Conservation (phyloP, 2,797 vertebrate species). For the Myotis daubentonii region DNA sequence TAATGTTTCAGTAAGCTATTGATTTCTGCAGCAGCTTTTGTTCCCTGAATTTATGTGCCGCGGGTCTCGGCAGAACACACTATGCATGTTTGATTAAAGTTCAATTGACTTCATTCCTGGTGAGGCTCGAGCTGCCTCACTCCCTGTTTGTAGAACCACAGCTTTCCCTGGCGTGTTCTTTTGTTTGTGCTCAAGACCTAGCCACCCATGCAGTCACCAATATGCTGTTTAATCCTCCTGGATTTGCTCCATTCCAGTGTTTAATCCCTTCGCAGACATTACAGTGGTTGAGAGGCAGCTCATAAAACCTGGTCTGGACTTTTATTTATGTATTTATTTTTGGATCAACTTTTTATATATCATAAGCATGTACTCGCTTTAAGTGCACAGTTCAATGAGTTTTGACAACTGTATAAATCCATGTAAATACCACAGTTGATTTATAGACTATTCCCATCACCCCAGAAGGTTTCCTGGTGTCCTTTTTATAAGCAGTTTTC, state of each 20-base stretch:
- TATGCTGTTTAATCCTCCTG: conserved; percentile 90
- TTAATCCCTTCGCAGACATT: conserved; percentile 90
- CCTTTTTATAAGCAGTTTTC: not conserved
- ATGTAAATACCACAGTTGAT: not conserved
- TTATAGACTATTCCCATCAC: not conserved
- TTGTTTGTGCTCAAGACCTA: conserved; percentile 92
- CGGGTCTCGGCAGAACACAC: conserved; percentile 86
- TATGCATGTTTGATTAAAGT: conserved; percentile 97
- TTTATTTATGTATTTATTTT: not conserved
- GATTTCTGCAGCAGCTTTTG: conserved; percentile 94
- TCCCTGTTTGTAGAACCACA: conserved; percentile 90
- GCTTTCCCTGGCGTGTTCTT: conserved; percentile 89
- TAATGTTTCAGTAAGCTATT: conserved; percentile 97
- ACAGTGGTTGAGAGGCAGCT: conserved; percentile 82
- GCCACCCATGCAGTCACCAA: conserved; percentile 93
- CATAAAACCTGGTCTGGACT: conserved; percentile 89
- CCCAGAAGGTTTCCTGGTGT: not conserved
- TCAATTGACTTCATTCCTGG: conserved; percentile 92
- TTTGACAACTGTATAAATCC: not conserved
- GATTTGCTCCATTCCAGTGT: conserved; percentile 86
- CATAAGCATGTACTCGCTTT: not conserved
- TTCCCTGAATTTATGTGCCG: conserved; percentile 90
- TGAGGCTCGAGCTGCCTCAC: conserved; percentile 88
- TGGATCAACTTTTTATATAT: not conserved
- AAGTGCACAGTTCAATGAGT: not conserved